Conservation (phyloP, 2,888 invertebrate genomes). For the Parthenolecanium corni region DNA sequence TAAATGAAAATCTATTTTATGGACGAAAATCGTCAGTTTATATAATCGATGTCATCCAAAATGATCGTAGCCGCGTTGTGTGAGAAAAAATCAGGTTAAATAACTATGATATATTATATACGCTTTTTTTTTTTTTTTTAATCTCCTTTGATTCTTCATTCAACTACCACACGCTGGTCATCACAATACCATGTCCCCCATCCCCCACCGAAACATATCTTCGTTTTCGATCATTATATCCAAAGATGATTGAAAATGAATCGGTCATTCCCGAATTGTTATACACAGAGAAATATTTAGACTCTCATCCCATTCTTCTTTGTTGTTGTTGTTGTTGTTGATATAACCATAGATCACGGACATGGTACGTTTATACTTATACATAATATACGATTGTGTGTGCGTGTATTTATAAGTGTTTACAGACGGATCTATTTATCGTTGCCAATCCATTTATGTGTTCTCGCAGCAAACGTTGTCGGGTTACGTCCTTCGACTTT, state of each 20-base stretch:
- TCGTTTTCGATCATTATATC: conserved; percentile 12
- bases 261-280: conserved; percentile 22
- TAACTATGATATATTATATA: no score
- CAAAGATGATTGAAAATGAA: conserved; percentile 23
- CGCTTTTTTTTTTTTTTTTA: no score
- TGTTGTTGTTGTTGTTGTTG: conserved; percentile 7
- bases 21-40: neutral
- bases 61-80: neutral
- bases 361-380: no score
- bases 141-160: no score
- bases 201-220: neutral
- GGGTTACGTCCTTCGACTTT: conserved; percentile 22
- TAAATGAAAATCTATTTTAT: no score
- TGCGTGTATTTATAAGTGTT: no score
- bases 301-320: neutral
- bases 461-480: neutral
- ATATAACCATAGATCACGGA: conserved; percentile 21
- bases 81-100: conserved; percentile 25
- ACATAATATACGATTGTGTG: neutral
- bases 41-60: neutral
- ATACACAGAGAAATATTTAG: neutral
- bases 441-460: conserved; percentile 22
- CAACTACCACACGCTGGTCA: neutral
- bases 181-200: neutral
- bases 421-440: conserved; percentile 23